These are phyloP conservation scores for Oryctolagus cuniculus DNA, from an alignment of 2,113 vertebrate species.

Conservation along the genomic window DNA sequence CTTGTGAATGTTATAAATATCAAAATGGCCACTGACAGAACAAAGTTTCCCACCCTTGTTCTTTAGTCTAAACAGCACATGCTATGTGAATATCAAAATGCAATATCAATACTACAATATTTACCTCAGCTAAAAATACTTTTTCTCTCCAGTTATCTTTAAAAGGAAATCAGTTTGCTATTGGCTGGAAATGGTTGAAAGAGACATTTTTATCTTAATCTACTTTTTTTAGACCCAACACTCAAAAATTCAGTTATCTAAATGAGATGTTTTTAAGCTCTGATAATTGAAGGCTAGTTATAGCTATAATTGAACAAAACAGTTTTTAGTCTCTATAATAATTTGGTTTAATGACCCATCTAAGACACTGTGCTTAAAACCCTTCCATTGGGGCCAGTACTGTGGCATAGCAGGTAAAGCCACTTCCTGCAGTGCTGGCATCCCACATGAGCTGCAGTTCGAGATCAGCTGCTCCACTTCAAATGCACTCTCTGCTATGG, in stretches of 20 bases:
- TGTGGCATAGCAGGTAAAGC: no score
- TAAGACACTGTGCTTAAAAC: not conserved
- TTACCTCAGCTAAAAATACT: not conserved
- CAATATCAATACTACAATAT: not conserved
- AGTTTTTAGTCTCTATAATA: not conserved
- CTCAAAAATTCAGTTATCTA: conserved; percentile 31
- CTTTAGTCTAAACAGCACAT: not conserved
- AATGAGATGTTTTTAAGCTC: not conserved
- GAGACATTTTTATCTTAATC: not conserved
- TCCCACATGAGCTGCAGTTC: no score
- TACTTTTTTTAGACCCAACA: not conserved
- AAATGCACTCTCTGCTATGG: no score
- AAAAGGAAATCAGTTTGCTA: conserved; percentile 21
- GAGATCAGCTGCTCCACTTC: no score
- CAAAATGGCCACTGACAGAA: no score
- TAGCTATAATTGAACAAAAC: not conserved
- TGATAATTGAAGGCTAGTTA: not conserved
- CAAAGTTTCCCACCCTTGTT: no score
- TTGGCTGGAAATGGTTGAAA: not conserved
- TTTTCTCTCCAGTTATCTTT: not conserved
- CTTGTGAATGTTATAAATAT: no score
- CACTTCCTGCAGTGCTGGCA: no score
- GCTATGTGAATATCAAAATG: not conserved
- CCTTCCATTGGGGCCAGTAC: not conserved
- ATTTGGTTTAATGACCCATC: not conserved